These are phyloP conservation scores for Acanthosoma haemorrhoidale DNA, from an alignment of 2,888 invertebrate genomes.

Conservation along the genomic window DNA sequence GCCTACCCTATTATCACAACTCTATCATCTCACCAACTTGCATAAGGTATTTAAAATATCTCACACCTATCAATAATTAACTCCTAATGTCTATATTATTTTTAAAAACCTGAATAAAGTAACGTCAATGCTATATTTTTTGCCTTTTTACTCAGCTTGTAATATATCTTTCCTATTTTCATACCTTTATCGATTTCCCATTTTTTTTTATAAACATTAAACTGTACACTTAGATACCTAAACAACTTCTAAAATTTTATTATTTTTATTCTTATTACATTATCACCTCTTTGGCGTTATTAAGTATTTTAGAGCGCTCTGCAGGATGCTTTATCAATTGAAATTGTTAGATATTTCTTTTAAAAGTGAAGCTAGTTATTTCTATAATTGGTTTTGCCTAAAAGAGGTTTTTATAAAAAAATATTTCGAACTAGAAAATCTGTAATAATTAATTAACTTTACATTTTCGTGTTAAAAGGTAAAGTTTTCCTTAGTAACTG, in stretches of 20 bases:
- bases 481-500: too few species aligned
- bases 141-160: not conserved
- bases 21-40: too few species aligned
- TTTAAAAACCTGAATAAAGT: not conserved
- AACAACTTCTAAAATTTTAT: too few species aligned
- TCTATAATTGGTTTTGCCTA: not conserved
- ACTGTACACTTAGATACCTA: too few species aligned
- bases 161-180: not conserved
- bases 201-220: not conserved
- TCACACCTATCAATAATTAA: too few species aligned
- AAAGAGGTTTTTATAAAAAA: not conserved
- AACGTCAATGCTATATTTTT: not conserved
- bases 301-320: not conserved
- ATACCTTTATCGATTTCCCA: not conserved
- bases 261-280: too few species aligned
- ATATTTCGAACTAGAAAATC: not conserved
- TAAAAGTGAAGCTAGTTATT: not conserved
- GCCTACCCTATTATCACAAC: too few species aligned
- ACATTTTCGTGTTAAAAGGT: constrained; percentile 23
- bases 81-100: too few species aligned
- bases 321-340: not conserved
- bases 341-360: not conserved
- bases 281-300: not conserved
- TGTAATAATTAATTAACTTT: not conserved
- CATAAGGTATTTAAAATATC: too few species aligned